A percentile compares a stretch with the other conserved stretches of the same genome.
Evolutionary conservation across 2,888 invertebrate species (phyloP).

Genomic region (Antheraea yamamai): DNA sequence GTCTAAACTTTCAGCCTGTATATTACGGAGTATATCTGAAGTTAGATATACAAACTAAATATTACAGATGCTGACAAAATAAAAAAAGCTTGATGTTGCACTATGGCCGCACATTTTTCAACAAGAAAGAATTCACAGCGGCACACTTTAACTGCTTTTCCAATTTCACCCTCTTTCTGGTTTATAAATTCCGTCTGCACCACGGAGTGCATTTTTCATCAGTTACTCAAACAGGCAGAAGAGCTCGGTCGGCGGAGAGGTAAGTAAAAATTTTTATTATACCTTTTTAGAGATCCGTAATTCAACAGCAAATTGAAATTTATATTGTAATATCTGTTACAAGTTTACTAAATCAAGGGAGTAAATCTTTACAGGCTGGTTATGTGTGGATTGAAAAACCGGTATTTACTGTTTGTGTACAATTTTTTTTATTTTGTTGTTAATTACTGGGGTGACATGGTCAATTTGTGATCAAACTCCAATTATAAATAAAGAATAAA

Average conservation of each 20-base stretch:
- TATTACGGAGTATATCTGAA: too few relatives aligned
- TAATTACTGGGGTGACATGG: too few relatives aligned
- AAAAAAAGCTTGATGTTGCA: background rate
- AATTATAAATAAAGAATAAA: too few relatives aligned
- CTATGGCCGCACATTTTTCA: constrained; percentile 3
- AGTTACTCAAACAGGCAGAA: constrained; percentile 42
- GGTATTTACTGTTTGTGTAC: too few relatives aligned
- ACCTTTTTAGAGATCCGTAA: constrained; percentile 19
- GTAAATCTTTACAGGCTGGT: too few relatives aligned
- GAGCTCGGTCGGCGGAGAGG: constrained; percentile 6
- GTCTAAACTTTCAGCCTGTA: too few relatives aligned
- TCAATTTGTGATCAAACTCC: too few relatives aligned
- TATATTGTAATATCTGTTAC: background rate
- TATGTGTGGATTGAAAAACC: too few relatives aligned
- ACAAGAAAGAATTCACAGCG: constrained; percentile 4
- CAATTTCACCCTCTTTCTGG: constrained; percentile 12
- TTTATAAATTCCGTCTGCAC: constrained; percentile 42
- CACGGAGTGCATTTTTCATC: constrained; percentile 47
- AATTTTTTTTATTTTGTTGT: too few relatives aligned
- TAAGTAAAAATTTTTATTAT: constrained; percentile 14
- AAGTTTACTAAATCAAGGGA: background rate
- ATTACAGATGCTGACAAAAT: background rate
- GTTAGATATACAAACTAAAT: background rate
- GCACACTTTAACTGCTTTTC: constrained; percentile 21
- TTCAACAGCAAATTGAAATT: background rate